Evolutionary conservation across 2,888 invertebrate genomes (phyloP), one percentile per base, ranked within the genome.

Genomic region (Thera obeliscata): DNA sequence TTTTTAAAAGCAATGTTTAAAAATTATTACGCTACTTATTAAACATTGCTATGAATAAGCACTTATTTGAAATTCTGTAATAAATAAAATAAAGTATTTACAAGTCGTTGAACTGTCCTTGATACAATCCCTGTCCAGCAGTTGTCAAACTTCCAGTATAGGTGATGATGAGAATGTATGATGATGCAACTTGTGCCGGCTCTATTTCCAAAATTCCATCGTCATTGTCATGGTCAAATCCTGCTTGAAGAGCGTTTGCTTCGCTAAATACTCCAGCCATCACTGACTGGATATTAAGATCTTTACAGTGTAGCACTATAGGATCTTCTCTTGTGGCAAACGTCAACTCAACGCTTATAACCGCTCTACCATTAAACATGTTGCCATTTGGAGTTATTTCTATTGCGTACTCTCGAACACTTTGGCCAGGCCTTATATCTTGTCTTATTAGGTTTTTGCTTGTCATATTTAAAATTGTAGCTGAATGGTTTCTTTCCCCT

Each of bases 391-490:
- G 56, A 46, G 83, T 85, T n/a, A 89, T 64, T 71, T 81, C 75
- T 4, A 90, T 49, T 0, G 73, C 74, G 61, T 89, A 89, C 12
- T 71, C 71, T 4, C 64, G 67, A 5, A 85, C 76, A 56, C 43
- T 64, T 75, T 88, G 87, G 0, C 85, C 88, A 2, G 85, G 85
- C 57, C 87, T 80, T 22, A 88, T 35, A 38, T 81, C 67, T 46
- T 60, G 64, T 60, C 81, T 76, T 7, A 72, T 38, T 3, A 78
- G 35, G 9, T 62, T 38, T 38, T 71, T 72, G 22, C 73, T 69
- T 2, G 78, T 72, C 9, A 33, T 41, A 72, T 78, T 79, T 6
- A 68, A 66, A 62, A 73, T 60, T n/a, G 60, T 33, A n/a, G 64
- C 66, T 56, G 73, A 72, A n/a, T 64, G 11, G 56, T 74, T 59